Evolutionary conservation across 1,140 invertebrate genomes (phyloP), one percentile per base, ranked within the genome.

Genomic region (Platyscapa corneri): DNA sequence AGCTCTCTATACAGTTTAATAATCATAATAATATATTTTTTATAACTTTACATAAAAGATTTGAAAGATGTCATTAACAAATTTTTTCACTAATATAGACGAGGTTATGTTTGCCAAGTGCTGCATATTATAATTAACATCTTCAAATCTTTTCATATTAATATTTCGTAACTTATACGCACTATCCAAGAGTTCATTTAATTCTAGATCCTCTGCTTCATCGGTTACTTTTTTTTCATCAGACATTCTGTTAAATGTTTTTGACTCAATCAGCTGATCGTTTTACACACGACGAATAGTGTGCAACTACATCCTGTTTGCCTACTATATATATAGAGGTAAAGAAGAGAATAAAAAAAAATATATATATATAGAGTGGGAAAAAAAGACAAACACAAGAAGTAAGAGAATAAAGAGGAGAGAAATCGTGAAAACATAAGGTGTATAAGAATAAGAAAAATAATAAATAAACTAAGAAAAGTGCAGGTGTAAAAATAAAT

Each of bases 171-270:
- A 72, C 7, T 84, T 32, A 70, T 87, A 91, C 91, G 90, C 83
- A 94, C 94, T 94, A 87, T 94, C 93, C 30, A 94, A 87, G 42
- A 94, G 88, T 39, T 94, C 91, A 80, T 93, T 90, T 20, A 94
- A 90, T 86, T 94, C 94, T 37, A 91, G 18, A 86, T 93, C 91
- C 70, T 90, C 90, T 5, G 67, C 46, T 86, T 90, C 87, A 49
- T 90, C 88, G 0, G 60, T 37, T 30, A 34, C 37, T 78, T 90
- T 90, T 77, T 91, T 89, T 23, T 90, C 87, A 27, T 91, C 89
- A 34, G 90, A 91, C 92, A 92, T 93, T 88, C 86, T 85, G 32
- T 86, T 64, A 56, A 80, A 86, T 67, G 30, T 67, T 82, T 82
- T 85, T 64, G 20, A 37, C 64, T 42, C 6, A 75, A 84, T 87